These are phyloP conservation scores for Setophaga petechia DNA, from an alignment of 2,113 vertebrate genomes.

Conservation along the genomic window DNA sequence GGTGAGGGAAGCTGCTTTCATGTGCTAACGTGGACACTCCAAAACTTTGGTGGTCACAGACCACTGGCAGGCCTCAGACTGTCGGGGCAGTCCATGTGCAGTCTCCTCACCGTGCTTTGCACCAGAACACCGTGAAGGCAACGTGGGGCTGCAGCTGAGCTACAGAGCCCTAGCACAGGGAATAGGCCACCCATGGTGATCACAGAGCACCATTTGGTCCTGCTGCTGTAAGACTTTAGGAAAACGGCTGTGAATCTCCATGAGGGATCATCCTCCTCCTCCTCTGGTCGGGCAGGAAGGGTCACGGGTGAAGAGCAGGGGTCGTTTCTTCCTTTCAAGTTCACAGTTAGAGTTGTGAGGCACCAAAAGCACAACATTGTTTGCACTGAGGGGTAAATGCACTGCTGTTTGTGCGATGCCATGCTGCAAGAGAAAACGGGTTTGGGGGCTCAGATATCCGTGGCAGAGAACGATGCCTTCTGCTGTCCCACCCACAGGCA, in stretches of 20 bases:
- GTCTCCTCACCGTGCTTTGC: background rate
- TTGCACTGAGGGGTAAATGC: background rate
- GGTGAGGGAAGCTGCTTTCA: background rate
- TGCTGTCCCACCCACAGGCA: background rate
- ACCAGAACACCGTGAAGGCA: background rate
- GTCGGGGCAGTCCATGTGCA: background rate
- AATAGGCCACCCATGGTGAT: background rate
- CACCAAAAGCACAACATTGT: background rate
- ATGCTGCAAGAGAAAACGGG: background rate
- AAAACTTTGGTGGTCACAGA: background rate
- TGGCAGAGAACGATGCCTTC: background rate
- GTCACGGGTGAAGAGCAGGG: accelerated
- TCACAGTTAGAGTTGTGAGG: constrained; percentile 33
- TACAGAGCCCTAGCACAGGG: background rate
- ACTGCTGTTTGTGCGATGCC: background rate
- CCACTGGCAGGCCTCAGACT: background rate
- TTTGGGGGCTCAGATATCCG: background rate
- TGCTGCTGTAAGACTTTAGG: background rate
- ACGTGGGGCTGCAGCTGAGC: background rate
- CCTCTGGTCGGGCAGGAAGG: background rate
- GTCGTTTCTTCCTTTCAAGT: background rate
- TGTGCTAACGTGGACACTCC: background rate
- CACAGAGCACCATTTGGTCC: background rate
- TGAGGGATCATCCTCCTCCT: background rate
- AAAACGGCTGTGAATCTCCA: background rate